Percentiles rank a stretch among this genome's conserved stretches.
Evolutionary conservation across 2,888 invertebrate species (phyloP).

Genomic region (Philonicus albiceps): DNA sequence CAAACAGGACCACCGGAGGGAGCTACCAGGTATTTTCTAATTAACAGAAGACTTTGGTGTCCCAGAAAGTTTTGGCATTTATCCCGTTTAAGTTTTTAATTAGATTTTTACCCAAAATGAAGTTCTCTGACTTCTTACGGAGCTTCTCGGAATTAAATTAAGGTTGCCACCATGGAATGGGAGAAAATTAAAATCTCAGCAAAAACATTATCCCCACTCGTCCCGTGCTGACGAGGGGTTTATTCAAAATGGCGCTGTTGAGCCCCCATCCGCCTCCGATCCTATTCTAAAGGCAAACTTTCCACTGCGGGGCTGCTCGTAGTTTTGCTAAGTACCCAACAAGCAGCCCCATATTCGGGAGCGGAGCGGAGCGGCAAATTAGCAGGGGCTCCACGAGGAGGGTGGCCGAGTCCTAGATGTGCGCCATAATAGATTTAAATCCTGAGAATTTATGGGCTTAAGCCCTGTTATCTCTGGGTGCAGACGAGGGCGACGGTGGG

Average conservation of each 20-base stretch:
- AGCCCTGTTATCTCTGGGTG: constrained; percentile 46
- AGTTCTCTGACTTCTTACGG: constrained; percentile 10
- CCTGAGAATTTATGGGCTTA: constrained; percentile 47
- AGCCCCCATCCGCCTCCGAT: not conserved
- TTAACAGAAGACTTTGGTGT: not conserved
- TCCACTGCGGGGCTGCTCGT: not conserved
- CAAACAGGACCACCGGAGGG: not conserved
- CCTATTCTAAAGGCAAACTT: not conserved
- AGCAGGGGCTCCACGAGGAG: not conserved
- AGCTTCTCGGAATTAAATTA: constrained; percentile 24
- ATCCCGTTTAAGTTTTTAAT: constrained; percentile 31
- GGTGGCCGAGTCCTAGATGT: constrained; percentile 20
- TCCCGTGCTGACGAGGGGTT: not conserved
- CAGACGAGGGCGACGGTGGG: constrained; percentile 28
- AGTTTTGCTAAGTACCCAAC: constrained; percentile 14
- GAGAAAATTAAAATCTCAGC: constrained; percentile 35
- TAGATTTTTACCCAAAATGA: constrained; percentile 6
- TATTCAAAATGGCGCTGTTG: not conserved
- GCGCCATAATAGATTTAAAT: constrained; percentile 47
- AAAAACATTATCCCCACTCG: not conserved
- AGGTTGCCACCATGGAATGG: not conserved
- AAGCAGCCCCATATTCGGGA: not conserved
- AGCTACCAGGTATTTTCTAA: not conserved
- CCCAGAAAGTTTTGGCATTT: not conserved
- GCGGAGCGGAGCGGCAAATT: not conserved